phyloP scores from a whole-genome alignment of 92 coral and sea anemone species.

The Muricea muricata region DNA sequence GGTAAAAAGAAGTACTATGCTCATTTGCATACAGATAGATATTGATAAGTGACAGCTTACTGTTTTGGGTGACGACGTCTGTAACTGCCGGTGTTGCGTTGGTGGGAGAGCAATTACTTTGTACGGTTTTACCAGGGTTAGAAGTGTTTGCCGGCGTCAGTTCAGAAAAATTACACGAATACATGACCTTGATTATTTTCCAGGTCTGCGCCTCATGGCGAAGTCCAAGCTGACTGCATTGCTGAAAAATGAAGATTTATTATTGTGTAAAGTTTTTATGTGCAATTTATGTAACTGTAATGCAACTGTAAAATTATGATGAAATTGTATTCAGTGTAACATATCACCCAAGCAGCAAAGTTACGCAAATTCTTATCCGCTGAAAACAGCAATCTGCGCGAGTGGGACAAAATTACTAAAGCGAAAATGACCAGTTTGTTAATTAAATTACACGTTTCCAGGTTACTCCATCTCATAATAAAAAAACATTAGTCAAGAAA shows the following conservation, averaged over 20 bases:
- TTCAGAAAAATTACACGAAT: constrained; percentile 68
- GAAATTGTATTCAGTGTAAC: too few relatives aligned
- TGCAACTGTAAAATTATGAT: too few relatives aligned
- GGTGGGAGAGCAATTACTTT: constrained; percentile 73
- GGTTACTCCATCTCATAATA: not conserved
- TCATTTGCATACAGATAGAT: not conserved
- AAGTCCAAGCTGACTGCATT: constrained; percentile 77
- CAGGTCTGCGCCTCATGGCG: constrained; percentile 98
- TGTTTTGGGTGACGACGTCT: constrained; percentile 69
- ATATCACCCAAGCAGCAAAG: too few relatives aligned
- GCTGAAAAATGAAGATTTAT: constrained; percentile 55
- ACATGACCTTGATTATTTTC: constrained; percentile 87
- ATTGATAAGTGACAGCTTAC: constrained; percentile 39
- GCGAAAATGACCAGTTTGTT: too few relatives aligned
- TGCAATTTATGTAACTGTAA: too few relatives aligned
- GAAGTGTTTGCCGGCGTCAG: constrained; percentile 63
- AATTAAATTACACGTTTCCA: not conserved
- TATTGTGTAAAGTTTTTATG: too few relatives aligned
- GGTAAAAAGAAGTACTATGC: too few relatives aligned
- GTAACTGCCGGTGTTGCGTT: constrained; percentile 62
- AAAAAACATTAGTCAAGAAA: not conserved
- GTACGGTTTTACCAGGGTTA: constrained; percentile 48
- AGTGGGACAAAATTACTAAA: too few relatives aligned
- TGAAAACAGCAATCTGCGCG: too few relatives aligned
- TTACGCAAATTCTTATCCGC: too few relatives aligned